Evolutionary conservation across 2,113 vertebrate genomes (phyloP).

Genomic region (Aleadryas rufinucha): DNA sequence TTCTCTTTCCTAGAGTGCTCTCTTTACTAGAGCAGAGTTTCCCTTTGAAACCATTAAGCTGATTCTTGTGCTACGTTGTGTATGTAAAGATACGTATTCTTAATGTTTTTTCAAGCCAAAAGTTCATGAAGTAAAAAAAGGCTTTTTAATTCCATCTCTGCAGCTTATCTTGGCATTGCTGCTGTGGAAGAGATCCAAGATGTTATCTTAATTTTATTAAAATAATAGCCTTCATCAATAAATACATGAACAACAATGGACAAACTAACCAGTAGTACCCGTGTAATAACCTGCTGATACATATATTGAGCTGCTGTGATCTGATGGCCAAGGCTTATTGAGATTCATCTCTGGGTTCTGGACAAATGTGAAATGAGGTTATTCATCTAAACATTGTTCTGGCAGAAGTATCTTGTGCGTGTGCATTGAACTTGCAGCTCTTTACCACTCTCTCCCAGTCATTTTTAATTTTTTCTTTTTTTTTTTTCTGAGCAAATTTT

Average conservation of each 20-base stretch:
- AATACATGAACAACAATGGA: background rate
- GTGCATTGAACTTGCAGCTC: background rate
- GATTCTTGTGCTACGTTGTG: background rate
- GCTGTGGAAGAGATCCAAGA: background rate
- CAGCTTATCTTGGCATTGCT: background rate
- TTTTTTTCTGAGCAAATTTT: background rate
- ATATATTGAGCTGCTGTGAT: background rate
- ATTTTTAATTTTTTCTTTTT: background rate
- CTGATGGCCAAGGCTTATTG: background rate
- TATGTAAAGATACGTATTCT: background rate
- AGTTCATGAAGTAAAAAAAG: background rate
- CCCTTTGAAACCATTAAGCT: background rate
- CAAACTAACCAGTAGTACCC: background rate
- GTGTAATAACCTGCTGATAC: background rate
- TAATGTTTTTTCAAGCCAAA: background rate
- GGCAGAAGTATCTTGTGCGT: background rate
- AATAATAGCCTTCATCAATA: background rate
- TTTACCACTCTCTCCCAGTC: background rate
- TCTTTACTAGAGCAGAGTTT: background rate
- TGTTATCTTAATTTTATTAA: constrained; percentile 16
- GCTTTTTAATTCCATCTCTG: background rate
- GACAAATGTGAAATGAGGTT: background rate
- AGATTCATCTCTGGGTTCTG: background rate
- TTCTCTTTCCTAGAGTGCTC: background rate
- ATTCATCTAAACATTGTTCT: background rate